Evolutionary conservation across 2,113 vertebrate genomes (phyloP).

Genomic region (Chamaetylas fuelleborni): DNA sequence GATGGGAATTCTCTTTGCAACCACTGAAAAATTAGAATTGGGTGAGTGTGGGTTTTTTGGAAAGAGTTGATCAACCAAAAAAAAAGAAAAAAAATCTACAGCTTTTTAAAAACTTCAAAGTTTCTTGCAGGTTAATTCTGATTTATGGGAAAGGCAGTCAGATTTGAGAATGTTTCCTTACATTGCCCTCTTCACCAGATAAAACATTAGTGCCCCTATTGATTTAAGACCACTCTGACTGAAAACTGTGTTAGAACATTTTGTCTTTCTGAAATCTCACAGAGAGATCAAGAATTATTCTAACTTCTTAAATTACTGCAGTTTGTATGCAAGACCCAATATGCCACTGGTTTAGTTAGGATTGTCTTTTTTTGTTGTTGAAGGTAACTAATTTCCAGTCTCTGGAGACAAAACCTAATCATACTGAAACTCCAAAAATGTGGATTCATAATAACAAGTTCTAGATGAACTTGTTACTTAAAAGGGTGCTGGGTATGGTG

Average conservation of each 20-base stretch:
- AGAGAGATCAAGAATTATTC: neutral
- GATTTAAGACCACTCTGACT: neutral
- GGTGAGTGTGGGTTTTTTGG: fast-evolving
- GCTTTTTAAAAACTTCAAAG: neutral
- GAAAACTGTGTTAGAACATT: neutral
- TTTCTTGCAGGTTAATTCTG: neutral
- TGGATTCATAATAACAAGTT: neutral
- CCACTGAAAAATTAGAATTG: neutral
- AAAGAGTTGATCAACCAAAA: neutral
- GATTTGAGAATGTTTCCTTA: neutral
- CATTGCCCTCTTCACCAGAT: neutral
- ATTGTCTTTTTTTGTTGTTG: neutral
- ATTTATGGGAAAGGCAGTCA: neutral
- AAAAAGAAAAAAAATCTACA: neutral
- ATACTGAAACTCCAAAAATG: neutral
- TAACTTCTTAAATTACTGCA: neutral
- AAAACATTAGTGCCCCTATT: neutral
- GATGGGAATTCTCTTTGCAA: neutral
- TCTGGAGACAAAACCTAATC: neutral
- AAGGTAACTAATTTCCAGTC: neutral
- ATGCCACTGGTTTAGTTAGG: neutral
- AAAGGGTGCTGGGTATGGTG: neutral
- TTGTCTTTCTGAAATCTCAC: neutral
- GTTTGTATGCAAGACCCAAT: neutral
- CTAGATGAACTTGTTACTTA: neutral